phyloP scores from a whole-genome alignment of 2,797 vertebrate genomes.

The Pangasius mekongensis region DNA sequence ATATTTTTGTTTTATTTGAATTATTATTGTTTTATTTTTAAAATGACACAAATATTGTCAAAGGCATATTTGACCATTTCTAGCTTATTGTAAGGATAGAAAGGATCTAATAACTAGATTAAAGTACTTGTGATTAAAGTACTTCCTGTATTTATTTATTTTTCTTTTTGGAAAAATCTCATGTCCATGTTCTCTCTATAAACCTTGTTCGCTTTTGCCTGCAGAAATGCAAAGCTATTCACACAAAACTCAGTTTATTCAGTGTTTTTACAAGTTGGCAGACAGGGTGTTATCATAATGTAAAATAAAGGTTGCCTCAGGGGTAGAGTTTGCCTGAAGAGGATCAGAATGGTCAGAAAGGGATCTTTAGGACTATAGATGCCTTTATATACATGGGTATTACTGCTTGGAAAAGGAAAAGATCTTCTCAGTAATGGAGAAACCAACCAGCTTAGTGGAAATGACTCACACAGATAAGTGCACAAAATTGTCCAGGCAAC shows the following conservation, averaged over 20 bases:
- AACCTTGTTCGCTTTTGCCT: neutral
- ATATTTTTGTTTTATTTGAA: no score
- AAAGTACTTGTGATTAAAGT: neutral
- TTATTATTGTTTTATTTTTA: neutral
- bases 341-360: neutral
- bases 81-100: neutral
- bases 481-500: constrained; percentile 13
- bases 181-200: neutral
- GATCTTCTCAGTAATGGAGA: neutral
- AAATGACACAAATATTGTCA: neutral
- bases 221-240: neutral
- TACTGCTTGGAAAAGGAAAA: neutral
- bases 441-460: constrained; percentile 10
- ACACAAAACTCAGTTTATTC: neutral
- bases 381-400: constrained; percentile 5
- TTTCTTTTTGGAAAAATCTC: neutral
- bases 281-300: neutral
- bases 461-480: constrained; percentile 13
- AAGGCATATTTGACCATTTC: neutral
- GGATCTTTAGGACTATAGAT: neutral
- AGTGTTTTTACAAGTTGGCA: neutral
- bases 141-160: neutral
- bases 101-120: neutral
- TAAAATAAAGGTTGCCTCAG: neutral
- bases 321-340: neutral